phyloP scores from a whole-genome alignment of 2,113 vertebrate species.

The Nothobranchius furzeri region DNA sequence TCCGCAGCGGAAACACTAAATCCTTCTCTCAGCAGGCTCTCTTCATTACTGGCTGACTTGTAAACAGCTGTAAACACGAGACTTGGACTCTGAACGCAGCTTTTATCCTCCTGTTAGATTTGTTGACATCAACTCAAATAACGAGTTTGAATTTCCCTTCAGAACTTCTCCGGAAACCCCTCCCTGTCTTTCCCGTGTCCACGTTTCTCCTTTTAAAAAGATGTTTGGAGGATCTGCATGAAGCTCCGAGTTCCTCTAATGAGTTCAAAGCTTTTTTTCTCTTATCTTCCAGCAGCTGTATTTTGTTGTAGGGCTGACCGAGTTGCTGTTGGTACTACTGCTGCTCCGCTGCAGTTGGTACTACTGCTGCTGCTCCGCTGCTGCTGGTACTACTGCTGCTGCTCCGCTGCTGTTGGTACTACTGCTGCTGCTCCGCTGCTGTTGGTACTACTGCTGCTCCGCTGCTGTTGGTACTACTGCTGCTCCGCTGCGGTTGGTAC shows the following conservation, averaged over 20 bases:
- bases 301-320: constrained; percentile 6
- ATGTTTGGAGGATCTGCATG: neutral
- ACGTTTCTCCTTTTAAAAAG: neutral
- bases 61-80: neutral
- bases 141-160: too few relatives aligned
- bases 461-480: too few relatives aligned
- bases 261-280: constrained; percentile 12
- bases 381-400: too few relatives aligned
- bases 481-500: too few relatives aligned
- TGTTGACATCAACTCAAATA: too few relatives aligned
- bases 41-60: neutral
- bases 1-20: neutral
- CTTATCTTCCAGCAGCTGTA: constrained; percentile 2
- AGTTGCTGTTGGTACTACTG: neutral
- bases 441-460: too few relatives aligned
- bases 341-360: too few relatives aligned
- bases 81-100: too few relatives aligned
- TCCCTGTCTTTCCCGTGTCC: neutral
- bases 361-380: too few relatives aligned
- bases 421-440: too few relatives aligned
- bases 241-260: constrained; percentile 22
- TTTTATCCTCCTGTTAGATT: neutral
- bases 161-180: too few relatives aligned
- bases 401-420: too few relatives aligned
- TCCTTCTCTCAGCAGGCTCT: neutral